Percentiles rank a stretch among this genome's conserved stretches.
Evolutionary conservation across 2,888 invertebrate species (phyloP).

Genomic region (Eristalis pertinax): DNA sequence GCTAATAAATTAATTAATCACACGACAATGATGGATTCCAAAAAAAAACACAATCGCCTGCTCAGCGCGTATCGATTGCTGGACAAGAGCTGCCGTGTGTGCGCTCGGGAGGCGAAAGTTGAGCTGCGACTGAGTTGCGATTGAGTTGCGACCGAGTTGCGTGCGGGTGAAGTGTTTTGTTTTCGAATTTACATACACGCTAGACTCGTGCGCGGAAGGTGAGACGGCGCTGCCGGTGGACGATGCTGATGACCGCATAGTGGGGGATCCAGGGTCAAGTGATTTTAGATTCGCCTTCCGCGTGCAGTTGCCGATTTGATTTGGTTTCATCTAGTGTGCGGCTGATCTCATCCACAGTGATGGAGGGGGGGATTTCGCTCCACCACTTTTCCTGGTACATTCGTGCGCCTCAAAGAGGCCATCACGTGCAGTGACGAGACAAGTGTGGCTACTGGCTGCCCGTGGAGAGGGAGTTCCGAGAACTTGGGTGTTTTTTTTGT

Average conservation of each 20-base stretch:
- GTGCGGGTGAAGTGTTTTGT: conserved; percentile 20
- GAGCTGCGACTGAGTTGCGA: neutral
- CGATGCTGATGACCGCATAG: neutral
- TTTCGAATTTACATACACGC: conserved; percentile 5
- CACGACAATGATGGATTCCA: neutral
- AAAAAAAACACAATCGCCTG: neutral
- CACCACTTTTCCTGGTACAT: neutral
- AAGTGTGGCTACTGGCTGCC: neutral
- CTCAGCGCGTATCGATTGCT: neutral
- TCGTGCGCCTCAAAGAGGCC: neutral
- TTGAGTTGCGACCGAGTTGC: neutral
- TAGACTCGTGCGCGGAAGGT: neutral
- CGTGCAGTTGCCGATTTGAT: neutral
- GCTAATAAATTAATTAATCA: conserved; percentile 19
- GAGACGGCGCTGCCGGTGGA: neutral
- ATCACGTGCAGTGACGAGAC: neutral
- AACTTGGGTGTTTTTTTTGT: neutral
- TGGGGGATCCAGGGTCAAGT: neutral
- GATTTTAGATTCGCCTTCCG: conserved; percentile 3
- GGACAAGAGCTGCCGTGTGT: neutral
- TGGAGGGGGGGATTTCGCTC: neutral
- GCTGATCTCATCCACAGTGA: too few species aligned
- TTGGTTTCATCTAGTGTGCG: too few species aligned
- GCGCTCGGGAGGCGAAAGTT: neutral
- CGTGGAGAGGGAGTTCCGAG: neutral